Evolutionary conservation across 2,797 vertebrate species (phyloP), one percentile per base, ranked within the genome.

Genomic region (Gymnocypris eckloni): DNA sequence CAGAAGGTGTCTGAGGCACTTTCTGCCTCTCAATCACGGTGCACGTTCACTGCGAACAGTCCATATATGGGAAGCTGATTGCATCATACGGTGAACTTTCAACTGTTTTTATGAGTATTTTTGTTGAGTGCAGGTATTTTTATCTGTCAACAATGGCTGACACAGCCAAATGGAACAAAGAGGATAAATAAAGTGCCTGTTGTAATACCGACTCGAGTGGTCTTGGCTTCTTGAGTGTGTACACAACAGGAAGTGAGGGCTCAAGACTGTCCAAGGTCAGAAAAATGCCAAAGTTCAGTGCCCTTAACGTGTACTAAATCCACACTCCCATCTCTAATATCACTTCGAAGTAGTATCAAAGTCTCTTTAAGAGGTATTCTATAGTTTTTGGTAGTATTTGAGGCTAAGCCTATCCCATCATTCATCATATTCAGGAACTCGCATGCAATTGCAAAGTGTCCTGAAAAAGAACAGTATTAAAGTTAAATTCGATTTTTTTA

Each of bases 161-260:
- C 39, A 22, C 33, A 18, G 64, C 64, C 64, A 67, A 67, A 37
- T 67, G 7, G 13, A 67, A 3, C 18, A 18, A 67, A 67, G 33
- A 67, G 64, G 39, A 43, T 7, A 71, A 71, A 71, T 70, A 71
- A 71, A 71, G 37, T 22, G 39, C 69, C 37, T 71, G 18, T 41
- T 20, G 37, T 43, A 71, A 70, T 70, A 39, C 39, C 10, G 2
- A 41, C 18, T 22, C 13, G 16, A 28, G 13, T 11, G 20, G 25
- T 16, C 28, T 33, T 71, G 69, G 69, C 69, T 41, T 41, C 39
- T 43, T 43, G 39, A 67, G 16, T 43, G 5, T 71, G 69, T 71
- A 41, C 18, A 4, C 18, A 37, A 43, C 39, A 43, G 69, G 69
- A 71, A 71, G 39, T 41, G n/a, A n/a, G 37, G 12, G 39, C 69